Conservation (phyloP, 2,797 vertebrate species). For the Oreochromis grahami region DNA sequence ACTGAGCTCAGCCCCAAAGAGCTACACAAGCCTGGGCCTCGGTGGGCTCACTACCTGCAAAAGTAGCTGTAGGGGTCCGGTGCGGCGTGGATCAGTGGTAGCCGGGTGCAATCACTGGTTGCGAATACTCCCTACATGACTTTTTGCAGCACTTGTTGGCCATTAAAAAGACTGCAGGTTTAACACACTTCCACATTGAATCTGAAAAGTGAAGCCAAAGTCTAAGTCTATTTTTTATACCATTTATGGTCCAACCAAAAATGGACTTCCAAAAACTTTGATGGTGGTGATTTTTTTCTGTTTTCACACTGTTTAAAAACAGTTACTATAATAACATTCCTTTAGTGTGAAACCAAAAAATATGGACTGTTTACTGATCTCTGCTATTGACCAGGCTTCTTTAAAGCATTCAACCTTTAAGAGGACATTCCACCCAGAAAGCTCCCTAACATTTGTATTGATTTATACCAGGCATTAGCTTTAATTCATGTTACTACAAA, state of each 20-base stretch:
- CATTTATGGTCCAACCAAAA: not conserved
- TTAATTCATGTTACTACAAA: not conserved
- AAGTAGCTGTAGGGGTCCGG: not conserved
- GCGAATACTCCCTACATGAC: not conserved
- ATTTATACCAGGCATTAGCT: not conserved
- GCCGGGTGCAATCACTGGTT: not conserved
- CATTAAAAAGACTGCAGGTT: not conserved
- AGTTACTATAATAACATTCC: not conserved
- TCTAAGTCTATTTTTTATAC: not conserved
- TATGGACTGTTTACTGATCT: not conserved
- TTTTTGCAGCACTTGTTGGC: not conserved
- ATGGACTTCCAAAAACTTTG: not conserved
- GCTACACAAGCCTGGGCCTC: fast-evolving
- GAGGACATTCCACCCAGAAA: not conserved
- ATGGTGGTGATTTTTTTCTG: not conserved
- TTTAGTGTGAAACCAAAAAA: not conserved
- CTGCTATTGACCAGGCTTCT: not conserved
- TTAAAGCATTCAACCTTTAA: not conserved
- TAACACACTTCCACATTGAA: not conserved
- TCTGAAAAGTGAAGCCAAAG: too few relatives aligned
- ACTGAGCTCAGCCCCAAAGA: not conserved
- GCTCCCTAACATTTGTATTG: not conserved
- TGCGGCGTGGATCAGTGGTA: not conserved
- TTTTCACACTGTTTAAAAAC: not conserved
- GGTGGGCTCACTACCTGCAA: not conserved